Base-by-base conservation (phyloP, 2,797 vertebrate genomes). In the Sitta carolinensis region DNA sequence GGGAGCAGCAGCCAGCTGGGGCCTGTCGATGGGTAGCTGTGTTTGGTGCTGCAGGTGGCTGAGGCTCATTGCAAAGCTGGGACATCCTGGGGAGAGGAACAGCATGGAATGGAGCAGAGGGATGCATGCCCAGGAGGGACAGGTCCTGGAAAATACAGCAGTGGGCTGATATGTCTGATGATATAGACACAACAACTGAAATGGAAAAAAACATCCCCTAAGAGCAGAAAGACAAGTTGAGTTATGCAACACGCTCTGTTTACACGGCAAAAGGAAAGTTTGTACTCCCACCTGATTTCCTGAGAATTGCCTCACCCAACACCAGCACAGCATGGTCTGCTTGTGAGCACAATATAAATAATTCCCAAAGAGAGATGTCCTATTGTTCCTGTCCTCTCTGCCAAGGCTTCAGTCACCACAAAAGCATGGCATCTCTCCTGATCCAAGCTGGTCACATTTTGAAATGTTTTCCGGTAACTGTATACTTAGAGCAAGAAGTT, bases 391-490 rank as follows among this genome's bases (percentile, higher is more conserved):
- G 45, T 57, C 45, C 25, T 73, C 54, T 51, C n/a, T 85, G 88
- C 78, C 89, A 92, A 85, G 75, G 64, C 54, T 95, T 58, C 78
- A 48, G 82, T 89, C 7, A 50, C 66, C 90, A 91, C 93, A 91
- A 89, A 92, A 95, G 47, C 84, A 91, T 68, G 93, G 91, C 79
- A 89, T 40, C 29, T 84, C 45, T 83, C 85, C 80, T 78, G 68
- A 75, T 72, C 76, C 87, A 90, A 78, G 69, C n/a, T 16, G 82
- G 87, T 73, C 64, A 75, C 67, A 81, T 94, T 94, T 95, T 89
- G 93, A 94, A 96, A 94, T 78, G n/a, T 90, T 93, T 94, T 95
- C 89, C 6, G 47, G 87, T 84, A 94, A 89, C 58, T 55, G 47
- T n/a, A 38, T 30, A 59, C 79, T 87, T 27, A 58, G 22, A 81